These are phyloP conservation scores for Danionella cerebrum DNA, from an alignment of 2,113 vertebrate genomes.

Conservation along the genomic window DNA sequence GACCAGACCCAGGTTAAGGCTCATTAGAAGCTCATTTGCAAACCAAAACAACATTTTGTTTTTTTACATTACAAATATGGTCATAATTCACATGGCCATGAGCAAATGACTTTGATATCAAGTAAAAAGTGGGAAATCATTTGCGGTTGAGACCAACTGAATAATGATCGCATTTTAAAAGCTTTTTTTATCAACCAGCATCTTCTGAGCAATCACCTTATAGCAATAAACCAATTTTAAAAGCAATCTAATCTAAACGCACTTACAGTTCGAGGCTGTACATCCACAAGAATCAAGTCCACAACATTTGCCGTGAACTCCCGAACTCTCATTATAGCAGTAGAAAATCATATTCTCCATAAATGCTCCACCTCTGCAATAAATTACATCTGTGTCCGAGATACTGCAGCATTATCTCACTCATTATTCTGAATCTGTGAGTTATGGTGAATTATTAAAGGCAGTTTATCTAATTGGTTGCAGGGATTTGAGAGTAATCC, in stretches of 20 bases:
- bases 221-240: conserved; percentile 19
- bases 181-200: conserved; percentile 1
- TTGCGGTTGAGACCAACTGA: neutral
- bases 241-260: conserved; percentile 25
- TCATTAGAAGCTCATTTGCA: too few species aligned
- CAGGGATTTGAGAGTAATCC: conserved; percentile 3
- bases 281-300: conserved; percentile 18
- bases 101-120: neutral
- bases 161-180: neutral
- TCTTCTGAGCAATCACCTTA: conserved; percentile 25
- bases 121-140: too few species aligned
- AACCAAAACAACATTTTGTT: too few species aligned
- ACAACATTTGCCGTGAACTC: conserved; percentile 56
- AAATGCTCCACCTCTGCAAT: conserved; percentile 37
- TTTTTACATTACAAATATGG: too few species aligned
- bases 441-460: conserved; percentile 53
- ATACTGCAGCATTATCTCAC: conserved; percentile 53
- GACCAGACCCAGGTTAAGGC: too few species aligned
- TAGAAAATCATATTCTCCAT: conserved; percentile 42
- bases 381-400: conserved; percentile 55
- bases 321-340: conserved; percentile 59
- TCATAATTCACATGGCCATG: too few species aligned
- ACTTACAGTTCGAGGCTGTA: neutral
- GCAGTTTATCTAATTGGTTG: conserved; percentile 23
- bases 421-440: conserved; percentile 49